phyloP scores from a whole-genome alignment of 1,140 invertebrate genomes.

The Drosophila leontia region DNA sequence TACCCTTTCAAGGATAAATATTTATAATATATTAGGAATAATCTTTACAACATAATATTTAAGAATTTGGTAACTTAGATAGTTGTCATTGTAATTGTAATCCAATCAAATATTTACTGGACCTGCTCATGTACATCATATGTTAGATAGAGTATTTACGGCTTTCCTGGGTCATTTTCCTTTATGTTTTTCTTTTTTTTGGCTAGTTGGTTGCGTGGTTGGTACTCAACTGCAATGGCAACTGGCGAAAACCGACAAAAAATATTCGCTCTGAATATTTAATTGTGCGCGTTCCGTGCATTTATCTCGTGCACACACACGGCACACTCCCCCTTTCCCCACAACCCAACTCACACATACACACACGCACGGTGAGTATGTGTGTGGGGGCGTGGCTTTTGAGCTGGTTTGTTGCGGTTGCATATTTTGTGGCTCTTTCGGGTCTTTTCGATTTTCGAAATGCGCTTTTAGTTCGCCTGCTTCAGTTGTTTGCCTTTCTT shows the following conservation, averaged over 20 bases:
- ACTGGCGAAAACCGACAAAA: constrained; percentile 48
- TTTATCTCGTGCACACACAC: constrained; percentile 53
- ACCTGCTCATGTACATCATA: background rate
- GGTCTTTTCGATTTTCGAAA: constrained; percentile 76
- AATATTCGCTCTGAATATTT: constrained; percentile 81
- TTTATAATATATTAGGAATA: too few species aligned
- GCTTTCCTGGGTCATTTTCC: background rate
- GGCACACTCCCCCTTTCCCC: background rate
- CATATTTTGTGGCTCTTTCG: constrained; percentile 71
- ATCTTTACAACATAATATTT: background rate
- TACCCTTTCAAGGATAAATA: background rate
- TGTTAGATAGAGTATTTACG: constrained; percentile 3
- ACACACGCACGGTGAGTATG: background rate
- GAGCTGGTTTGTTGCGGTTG: constrained; percentile 63
- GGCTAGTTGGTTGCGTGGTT: constrained; percentile 36
- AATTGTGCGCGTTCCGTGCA: constrained; percentile 72
- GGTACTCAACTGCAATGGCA: constrained; percentile 42
- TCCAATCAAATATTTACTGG: background rate
- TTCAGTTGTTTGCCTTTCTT: constrained; percentile 70
- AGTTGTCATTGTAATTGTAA: too few species aligned
- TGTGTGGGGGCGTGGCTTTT: constrained; percentile 41
- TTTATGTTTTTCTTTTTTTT: constrained; percentile 19
- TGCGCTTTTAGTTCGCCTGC: constrained; percentile 68
- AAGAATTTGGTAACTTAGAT: background rate
- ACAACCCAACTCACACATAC: background rate